phyloP scores from a whole-genome alignment of 2,113 vertebrate genomes.

The Caloenas nicobarica region DNA sequence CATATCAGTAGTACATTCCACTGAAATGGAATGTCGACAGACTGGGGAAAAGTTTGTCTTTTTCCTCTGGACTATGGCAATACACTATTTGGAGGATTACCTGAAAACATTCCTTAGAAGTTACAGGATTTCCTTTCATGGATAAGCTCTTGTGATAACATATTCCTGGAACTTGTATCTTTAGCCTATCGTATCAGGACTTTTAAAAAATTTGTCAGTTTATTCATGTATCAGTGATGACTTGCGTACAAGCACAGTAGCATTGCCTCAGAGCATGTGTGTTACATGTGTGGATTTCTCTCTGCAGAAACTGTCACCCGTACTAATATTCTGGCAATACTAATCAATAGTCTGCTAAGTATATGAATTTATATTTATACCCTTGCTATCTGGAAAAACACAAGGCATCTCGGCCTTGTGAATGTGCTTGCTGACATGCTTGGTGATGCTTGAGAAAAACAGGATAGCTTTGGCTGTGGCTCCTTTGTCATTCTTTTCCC shows the following conservation, averaged over 20 bases:
- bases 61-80: not conserved
- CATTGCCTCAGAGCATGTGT: not conserved
- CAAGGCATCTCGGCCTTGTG: not conserved
- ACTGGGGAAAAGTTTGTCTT: not conserved
- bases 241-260: not conserved
- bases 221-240: not conserved
- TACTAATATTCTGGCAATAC: not conserved
- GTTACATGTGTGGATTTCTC: fast-evolving
- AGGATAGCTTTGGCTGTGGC: not conserved
- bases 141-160: not conserved
- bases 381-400: not conserved
- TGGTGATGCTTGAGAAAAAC: not conserved
- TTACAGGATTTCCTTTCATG: not conserved
- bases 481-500: not conserved
- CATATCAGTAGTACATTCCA: not conserved
- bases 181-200: not conserved
- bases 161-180: not conserved
- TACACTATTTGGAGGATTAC: not conserved
- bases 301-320: not conserved
- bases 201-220: not conserved
- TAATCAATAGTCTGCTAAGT: not conserved
- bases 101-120: not conserved
- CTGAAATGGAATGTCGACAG: not conserved
- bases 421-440: not conserved
- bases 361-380: not conserved